Evolutionary conservation across 2,113 vertebrate genomes (phyloP).

Genomic region (Aldabrachelys gigantea): DNA sequence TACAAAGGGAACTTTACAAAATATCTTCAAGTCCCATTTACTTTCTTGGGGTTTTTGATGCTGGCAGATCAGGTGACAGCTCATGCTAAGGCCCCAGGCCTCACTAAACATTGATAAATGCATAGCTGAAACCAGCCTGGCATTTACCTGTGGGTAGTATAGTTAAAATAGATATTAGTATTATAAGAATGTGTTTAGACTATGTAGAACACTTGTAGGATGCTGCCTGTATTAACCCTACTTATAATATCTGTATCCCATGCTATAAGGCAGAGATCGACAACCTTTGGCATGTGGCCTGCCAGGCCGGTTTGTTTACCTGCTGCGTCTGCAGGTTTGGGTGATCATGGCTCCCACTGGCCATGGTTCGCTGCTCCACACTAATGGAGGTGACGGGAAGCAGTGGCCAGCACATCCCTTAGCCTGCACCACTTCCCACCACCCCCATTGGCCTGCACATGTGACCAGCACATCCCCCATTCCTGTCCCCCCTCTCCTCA

Average conservation of each 20-base stretch:
- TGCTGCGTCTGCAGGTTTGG: too few species aligned
- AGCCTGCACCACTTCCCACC: too few species aligned
- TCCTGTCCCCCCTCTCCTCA: background rate
- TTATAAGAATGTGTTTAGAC: background rate
- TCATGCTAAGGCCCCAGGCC: background rate
- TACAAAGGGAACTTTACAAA: background rate
- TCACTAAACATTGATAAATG: background rate
- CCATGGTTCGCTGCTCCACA: too few species aligned
- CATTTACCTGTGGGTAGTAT: background rate
- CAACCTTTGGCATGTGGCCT: too few species aligned
- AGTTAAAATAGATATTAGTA: background rate
- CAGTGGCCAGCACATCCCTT: too few species aligned
- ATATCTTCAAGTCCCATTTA: background rate
- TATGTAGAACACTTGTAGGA: background rate
- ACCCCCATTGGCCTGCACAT: too few species aligned
- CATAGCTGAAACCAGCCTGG: background rate
- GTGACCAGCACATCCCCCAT: too few species aligned
- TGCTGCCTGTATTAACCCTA: background rate
- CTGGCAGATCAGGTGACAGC: background rate
- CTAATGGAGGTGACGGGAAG: too few species aligned
- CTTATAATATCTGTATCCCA: background rate
- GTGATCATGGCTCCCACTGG: too few species aligned
- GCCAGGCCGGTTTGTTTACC: too few species aligned
- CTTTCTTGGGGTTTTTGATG: background rate
- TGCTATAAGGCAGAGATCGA: background rate